A percentile compares a stretch with the other conserved stretches of the same genome.
Evolutionary conservation across 2,113 vertebrate genomes (phyloP).

Genomic region (Tupaia chinensis): DNA sequence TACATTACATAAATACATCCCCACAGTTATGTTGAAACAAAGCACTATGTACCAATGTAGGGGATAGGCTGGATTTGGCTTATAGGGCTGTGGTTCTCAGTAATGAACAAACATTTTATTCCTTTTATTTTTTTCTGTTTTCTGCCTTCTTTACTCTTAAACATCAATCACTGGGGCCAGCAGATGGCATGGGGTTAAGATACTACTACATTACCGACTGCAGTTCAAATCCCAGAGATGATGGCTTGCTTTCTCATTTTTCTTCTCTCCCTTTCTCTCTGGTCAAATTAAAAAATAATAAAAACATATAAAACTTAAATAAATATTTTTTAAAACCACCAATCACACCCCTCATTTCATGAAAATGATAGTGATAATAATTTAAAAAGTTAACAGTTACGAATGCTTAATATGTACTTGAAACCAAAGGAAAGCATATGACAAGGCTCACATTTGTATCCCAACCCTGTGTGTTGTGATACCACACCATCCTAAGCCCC

Average conservation of each 20-base stretch:
- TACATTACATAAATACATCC: background rate
- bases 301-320: too few species aligned
- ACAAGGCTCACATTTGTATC: background rate
- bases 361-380: background rate
- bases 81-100: background rate
- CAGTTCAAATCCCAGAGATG: too few species aligned
- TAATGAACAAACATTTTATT: background rate
- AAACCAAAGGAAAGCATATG: background rate
- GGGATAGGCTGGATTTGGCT: background rate
- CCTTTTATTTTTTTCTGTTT: background rate
- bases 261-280: too few species aligned
- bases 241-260: too few species aligned
- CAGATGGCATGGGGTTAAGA: too few species aligned
- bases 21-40: background rate
- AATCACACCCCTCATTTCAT: background rate
- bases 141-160: background rate
- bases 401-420: background rate
- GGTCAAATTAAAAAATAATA: too few species aligned
- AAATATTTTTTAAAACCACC: background rate
- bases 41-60: background rate
- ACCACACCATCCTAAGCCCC: background rate
- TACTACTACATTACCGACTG: too few species aligned
- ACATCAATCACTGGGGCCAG: background rate
- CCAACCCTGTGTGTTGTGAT: background rate
- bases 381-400: conserved; percentile 2